Evolutionary conservation across 2,888 invertebrate species (phyloP).

Genomic region (Dichetophora obliterata): DNA sequence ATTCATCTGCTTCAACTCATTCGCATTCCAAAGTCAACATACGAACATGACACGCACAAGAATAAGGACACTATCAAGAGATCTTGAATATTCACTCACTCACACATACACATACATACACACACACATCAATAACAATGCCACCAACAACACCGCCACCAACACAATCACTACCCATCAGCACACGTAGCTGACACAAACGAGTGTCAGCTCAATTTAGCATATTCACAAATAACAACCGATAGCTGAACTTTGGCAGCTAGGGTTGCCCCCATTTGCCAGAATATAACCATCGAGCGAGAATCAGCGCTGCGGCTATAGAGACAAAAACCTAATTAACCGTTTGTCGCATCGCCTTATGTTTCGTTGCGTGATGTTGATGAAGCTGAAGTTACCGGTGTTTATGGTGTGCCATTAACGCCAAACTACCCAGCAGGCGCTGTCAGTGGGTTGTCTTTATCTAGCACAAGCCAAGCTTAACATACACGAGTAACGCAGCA

Average conservation of each 20-base stretch:
- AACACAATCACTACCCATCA: not conserved
- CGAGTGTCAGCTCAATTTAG: slow-evolving; percentile 35
- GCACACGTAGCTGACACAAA: not conserved
- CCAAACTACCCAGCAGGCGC: no score
- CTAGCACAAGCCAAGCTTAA: no score
- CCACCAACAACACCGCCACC: not conserved
- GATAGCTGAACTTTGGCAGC: slow-evolving; percentile 33
- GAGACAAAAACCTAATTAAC: not conserved
- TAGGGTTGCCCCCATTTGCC: slow-evolving; percentile 5
- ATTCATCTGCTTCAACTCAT: not conserved
- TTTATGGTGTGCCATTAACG: not conserved
- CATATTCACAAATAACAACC: slow-evolving; percentile 32
- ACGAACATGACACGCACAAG: not conserved
- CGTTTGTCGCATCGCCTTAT: not conserved
- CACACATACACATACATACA: slow-evolving; percentile 2
- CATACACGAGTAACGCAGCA: no score
- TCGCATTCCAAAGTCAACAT: not conserved
- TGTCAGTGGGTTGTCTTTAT: no score
- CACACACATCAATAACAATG: not conserved
- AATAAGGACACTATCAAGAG: not conserved
- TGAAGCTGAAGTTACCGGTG: not conserved
- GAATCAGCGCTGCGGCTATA: not conserved
- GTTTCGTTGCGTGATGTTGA: no score
- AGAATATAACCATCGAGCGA: not conserved
- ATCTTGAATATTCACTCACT: no score